These are phyloP conservation scores for Varecia variegata DNA, from an alignment of 2,797 vertebrate genomes.

Conservation along the genomic window DNA sequence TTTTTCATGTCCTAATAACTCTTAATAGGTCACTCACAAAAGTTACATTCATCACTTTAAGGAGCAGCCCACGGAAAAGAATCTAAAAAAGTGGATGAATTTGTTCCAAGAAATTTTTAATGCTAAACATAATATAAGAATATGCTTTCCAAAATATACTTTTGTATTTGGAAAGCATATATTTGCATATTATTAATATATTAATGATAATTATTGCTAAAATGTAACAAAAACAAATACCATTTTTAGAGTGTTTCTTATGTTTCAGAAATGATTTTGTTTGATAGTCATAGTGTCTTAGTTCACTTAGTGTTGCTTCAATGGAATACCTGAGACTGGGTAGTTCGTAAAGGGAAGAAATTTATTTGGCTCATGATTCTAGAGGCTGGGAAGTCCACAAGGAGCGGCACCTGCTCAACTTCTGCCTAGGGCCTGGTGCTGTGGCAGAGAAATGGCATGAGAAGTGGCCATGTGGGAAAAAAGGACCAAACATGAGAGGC, in stretches of 20 bases:
- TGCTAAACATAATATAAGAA: not conserved
- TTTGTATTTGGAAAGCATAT: not conserved
- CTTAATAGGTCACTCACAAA: not conserved
- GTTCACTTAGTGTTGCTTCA: not conserved
- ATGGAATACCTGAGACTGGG: not conserved
- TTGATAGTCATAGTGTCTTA: not conserved
- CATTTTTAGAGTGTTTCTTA: not conserved
- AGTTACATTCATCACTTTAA: not conserved
- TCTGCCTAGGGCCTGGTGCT: not conserved
- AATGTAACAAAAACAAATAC: not conserved
- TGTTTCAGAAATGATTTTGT: not conserved
- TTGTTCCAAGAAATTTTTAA: not conserved
- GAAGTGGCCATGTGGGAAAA: not conserved
- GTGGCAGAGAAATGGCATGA: too few relatives aligned
- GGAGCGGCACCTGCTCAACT: not conserved
- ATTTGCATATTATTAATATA: not conserved
- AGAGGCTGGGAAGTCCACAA: not conserved
- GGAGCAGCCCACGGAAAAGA: not conserved
- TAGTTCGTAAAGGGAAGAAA: not conserved
- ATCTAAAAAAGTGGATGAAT: not conserved
- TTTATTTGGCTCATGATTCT: not conserved
- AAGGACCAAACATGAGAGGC: not conserved
- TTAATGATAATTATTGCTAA: not conserved
- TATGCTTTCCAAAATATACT: not conserved
- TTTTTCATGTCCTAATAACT: not conserved